These are phyloP conservation scores for Drosophila parvula DNA, from an alignment of 1,140 invertebrate genomes.

Conservation along the genomic window DNA sequence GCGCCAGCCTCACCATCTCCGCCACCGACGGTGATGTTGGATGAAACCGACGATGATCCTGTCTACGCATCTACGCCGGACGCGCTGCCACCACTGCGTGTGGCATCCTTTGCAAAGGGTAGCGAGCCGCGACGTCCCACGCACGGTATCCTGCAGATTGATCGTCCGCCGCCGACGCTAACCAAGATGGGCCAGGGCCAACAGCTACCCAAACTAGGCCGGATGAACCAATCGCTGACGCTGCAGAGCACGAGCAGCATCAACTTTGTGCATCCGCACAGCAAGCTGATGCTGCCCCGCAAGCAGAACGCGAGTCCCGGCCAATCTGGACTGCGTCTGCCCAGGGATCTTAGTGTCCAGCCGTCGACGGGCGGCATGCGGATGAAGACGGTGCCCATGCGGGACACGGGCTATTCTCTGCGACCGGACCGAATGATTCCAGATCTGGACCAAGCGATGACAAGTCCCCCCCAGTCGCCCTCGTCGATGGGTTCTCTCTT, in stretches of 20 bases:
- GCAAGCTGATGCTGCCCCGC: constrained; percentile 66
- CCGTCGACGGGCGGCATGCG: constrained; percentile 45
- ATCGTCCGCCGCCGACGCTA: constrained; percentile 48
- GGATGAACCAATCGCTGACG: constrained; percentile 46
- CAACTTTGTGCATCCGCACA: constrained; percentile 66
- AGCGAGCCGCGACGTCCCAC: constrained; percentile 27
- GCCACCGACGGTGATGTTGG: constrained; percentile 28
- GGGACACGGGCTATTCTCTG: constrained; percentile 68
- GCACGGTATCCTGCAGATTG: constrained; percentile 59
- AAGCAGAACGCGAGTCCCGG: constrained; percentile 27
- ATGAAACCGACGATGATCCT: constrained; percentile 7
- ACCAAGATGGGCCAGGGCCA: constrained; percentile 16
- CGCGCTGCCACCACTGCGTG: constrained; percentile 50
- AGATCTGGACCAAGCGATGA: constrained; percentile 57
- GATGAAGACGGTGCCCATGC: constrained; percentile 64
- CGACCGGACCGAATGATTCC: constrained; percentile 71
- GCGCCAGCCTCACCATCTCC: constrained; percentile 70
- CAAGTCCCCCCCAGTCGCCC: constrained; percentile 66
- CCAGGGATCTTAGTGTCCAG: constrained; percentile 59
- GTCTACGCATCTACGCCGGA: constrained; percentile 14
- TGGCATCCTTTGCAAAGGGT: constrained; percentile 56
- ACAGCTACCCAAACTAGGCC: constrained; percentile 22
- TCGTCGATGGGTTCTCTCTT: constrained; percentile 25
- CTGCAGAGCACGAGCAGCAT: constrained; percentile 64
- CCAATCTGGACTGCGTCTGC: constrained; percentile 38